Evolutionary conservation across 2,888 invertebrate genomes (phyloP), one percentile per base, ranked within the genome.

Genomic region (Stenolophus ochropezus): DNA sequence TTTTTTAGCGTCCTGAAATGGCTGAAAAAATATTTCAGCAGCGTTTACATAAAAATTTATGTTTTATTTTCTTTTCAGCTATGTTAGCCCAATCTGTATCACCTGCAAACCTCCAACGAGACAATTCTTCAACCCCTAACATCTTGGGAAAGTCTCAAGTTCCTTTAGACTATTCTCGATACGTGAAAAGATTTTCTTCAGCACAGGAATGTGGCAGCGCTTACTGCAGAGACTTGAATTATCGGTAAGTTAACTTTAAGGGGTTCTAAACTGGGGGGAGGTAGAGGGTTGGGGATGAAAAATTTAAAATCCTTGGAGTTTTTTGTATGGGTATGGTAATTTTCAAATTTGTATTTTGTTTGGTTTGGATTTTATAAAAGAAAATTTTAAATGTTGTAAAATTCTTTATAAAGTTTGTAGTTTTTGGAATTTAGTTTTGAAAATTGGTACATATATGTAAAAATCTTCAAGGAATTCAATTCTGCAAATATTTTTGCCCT

Each of bases 201-300:
- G 94, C 96, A 0, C 89, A 94, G 85, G 96, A 97, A 90, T 97
- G 97, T 88, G 96, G 96, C 14, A 94, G 94, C 82, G 92, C 93
- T 42, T 95, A 95, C 89, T 97, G 97, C 92, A 95, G 95, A 87
- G 97, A 97, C 87, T 91, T 97, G 84, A 96, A 96, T 84, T 97
- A 97, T 90, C 91, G 91, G 91, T 91, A 85, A n/a, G 61, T 56
- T 5, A 56, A 11, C 18, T 56, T 56, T 56, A 4, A 5, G 2
- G 4, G 18, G 8, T 42, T 42, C 8, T 42, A 42, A 11, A 6
- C 11, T 2, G 8, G 33, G 11, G 11, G 11, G 33, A 42, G 33
- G 11, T 42, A 42, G 8, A 42, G 33, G 11, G 8, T 42, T 42
- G 33, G 8, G 33, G 8, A 11, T 42, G 6, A 4, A 42, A 42